Conservation (phyloP, 2,888 invertebrate species). For the Cyclophora punctaria region DNA sequence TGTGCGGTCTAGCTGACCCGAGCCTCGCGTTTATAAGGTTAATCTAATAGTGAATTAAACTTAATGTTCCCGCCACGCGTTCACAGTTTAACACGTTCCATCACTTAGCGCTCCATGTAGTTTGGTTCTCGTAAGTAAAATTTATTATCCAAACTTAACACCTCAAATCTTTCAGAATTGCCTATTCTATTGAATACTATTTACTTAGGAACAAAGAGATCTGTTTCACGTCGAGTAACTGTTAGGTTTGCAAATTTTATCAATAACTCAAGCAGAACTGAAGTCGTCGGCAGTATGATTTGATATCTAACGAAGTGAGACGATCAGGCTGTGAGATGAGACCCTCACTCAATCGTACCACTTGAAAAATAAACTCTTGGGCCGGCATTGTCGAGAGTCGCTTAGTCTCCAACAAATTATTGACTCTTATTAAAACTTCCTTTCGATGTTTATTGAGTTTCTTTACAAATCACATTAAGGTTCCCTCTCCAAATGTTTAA, state of each 20-base stretch:
- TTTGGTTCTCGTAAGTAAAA: neutral
- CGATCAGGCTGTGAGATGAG: conserved; percentile 27
- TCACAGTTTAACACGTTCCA: conserved; percentile 3
- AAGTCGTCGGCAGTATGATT: conserved; percentile 28
- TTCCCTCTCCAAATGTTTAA: too few species aligned
- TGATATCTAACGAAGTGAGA: conserved; percentile 38
- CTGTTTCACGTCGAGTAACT: conserved; percentile 26
- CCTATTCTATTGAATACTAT: too few species aligned
- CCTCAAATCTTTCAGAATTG: too few species aligned
- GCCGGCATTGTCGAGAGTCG: conserved; percentile 32
- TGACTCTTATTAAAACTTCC: conserved; percentile 37
- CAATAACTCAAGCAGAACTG: conserved; percentile 25
- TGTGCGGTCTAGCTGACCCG: conserved; percentile 47
- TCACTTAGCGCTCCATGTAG: conserved; percentile 1
- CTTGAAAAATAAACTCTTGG: conserved; percentile 41
- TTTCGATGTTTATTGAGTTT: conserved; percentile 22
- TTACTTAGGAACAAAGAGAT: conserved; percentile 14
- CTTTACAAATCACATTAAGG: neutral
- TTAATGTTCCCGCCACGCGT: conserved; percentile 6
- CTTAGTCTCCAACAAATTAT: conserved; percentile 37
- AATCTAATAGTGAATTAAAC: conserved; percentile 27
- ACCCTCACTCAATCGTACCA: conserved; percentile 25
- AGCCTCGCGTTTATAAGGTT: conserved; percentile 22
- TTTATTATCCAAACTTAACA: too few species aligned
- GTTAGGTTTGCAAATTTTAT: conserved; percentile 31